A percentile compares a stretch with the other conserved stretches of the same genome.
phyloP scores from a whole-genome alignment of 2,113 vertebrate species.

The Dinomys branickii region DNA sequence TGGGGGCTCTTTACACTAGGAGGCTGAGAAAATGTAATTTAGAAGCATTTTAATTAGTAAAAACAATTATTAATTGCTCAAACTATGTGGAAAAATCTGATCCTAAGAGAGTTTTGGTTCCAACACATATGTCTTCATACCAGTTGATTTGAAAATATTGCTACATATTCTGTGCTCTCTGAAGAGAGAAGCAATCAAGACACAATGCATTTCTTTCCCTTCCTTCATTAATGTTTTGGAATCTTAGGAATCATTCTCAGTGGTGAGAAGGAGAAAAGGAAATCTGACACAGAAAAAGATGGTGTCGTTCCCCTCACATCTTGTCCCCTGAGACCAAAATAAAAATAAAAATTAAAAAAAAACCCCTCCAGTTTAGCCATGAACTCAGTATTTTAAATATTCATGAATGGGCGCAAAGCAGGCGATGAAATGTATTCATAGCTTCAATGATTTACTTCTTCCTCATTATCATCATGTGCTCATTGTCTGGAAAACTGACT shows the following conservation, averaged over 20 bases:
- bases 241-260: not conserved
- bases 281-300: not conserved
- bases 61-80: not conserved
- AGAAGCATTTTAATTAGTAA: not conserved
- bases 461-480: not conserved
- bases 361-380: not conserved
- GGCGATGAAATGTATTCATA: not conserved
- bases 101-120: not conserved
- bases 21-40: constrained; percentile 2
- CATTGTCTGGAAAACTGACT: constrained; percentile 45
- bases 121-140: not conserved
- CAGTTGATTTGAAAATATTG: not conserved
- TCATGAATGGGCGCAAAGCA: constrained; percentile 33
- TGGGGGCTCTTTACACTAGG: not conserved
- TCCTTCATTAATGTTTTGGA: not conserved
- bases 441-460: constrained; percentile 43
- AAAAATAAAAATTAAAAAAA: not conserved
- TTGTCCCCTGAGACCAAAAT: not conserved
- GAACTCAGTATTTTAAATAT: constrained; percentile 46
- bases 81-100: not conserved
- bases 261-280: not conserved
- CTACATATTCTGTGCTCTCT: not conserved
- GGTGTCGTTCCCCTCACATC: not conserved
- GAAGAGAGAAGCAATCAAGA: not conserved
- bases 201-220: not conserved